These are phyloP conservation scores for Malurus splendens DNA, from an alignment of 2,797 vertebrate genomes.

Conservation along the genomic window DNA sequence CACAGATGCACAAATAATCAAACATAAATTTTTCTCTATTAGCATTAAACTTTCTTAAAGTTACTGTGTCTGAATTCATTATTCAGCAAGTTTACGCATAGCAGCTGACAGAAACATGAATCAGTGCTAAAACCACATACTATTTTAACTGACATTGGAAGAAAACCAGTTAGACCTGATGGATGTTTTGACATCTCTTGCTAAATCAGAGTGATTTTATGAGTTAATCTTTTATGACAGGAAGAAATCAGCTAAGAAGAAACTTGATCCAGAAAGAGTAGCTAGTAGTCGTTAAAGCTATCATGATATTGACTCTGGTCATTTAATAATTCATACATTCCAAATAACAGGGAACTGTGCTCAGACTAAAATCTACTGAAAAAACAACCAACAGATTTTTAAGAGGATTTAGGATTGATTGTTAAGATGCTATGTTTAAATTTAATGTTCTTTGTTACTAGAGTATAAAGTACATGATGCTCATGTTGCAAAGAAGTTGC, in stretches of 20 bases:
- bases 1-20: not conserved
- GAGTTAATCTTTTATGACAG: slow-evolving; percentile 27
- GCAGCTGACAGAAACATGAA: slow-evolving; percentile 51
- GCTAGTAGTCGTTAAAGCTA: not conserved
- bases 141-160: slow-evolving; percentile 35
- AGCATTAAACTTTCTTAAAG: not conserved
- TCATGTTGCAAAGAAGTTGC: not conserved
- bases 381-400: not conserved
- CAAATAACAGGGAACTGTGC: not conserved
- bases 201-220: slow-evolving; percentile 48
- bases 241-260: slow-evolving; percentile 12
- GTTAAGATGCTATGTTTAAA: not conserved
- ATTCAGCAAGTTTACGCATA: slow-evolving; percentile 7
- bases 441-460: not conserved
- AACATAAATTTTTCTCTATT: not conserved
- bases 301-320: not conserved
- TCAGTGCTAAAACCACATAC: slow-evolving; percentile 30
- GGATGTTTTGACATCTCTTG: slow-evolving; percentile 49
- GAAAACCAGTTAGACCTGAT: slow-evolving; percentile 48
- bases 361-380: not conserved
- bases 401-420: not conserved
- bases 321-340: not conserved
- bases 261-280: not conserved
- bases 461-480: not conserved
- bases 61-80: not conserved